These are phyloP conservation scores for Tokudaia tokunoshimensis DNA, from an alignment of 2,797 vertebrate genomes.

Conservation along the genomic window DNA sequence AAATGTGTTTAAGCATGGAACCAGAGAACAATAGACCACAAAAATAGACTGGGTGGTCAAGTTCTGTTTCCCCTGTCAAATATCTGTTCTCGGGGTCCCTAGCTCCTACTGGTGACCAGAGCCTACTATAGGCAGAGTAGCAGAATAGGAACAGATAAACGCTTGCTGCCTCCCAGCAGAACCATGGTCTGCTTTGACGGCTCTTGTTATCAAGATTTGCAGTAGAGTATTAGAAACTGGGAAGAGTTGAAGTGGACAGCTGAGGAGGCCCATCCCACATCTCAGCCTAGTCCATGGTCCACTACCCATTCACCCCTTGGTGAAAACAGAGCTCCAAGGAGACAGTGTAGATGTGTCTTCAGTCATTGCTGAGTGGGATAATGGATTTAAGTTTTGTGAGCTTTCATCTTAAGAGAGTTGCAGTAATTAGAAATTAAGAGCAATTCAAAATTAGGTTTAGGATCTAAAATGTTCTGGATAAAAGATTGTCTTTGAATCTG, in stretches of 20 bases:
- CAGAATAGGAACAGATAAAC: not conserved
- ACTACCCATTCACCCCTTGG: not conserved
- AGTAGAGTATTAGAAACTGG: too few relatives aligned
- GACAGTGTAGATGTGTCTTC: not conserved
- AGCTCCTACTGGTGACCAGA: not conserved
- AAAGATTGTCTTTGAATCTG: not conserved
- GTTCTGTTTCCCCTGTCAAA: not conserved
- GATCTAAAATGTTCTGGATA: not conserved
- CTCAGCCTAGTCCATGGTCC: too few relatives aligned
- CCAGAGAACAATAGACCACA: not conserved
- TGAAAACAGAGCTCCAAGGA: not conserved
- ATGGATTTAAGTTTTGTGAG: not conserved
- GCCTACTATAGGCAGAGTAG: not conserved
- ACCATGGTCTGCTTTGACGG: not conserved
- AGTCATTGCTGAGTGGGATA: not conserved
- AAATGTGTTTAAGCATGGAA: not conserved
- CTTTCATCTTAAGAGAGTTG: not conserved
- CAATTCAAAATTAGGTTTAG: constrained; percentile 5
- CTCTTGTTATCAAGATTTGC: not conserved
- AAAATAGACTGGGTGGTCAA: not conserved
- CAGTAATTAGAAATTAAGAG: not conserved
- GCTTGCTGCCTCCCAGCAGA: not conserved
- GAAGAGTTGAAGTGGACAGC: too few relatives aligned
- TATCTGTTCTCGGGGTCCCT: not conserved
- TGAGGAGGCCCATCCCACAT: not conserved